These are phyloP conservation scores for Cynodonichthys magdalenae DNA, from an alignment of 2,797 vertebrate species.

Conservation along the genomic window DNA sequence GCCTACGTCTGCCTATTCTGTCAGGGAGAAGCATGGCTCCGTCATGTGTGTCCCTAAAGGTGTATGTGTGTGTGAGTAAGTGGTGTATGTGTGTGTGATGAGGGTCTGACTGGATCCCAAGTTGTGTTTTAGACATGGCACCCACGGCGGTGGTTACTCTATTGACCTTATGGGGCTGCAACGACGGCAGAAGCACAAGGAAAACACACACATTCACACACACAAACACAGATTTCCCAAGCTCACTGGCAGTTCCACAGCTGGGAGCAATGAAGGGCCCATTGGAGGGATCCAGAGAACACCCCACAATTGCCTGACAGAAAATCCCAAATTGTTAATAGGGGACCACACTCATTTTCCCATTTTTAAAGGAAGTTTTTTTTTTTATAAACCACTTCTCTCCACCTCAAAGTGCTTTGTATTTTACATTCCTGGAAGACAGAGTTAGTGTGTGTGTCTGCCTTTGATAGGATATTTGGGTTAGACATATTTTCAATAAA, in stretches of 20 bases:
- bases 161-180: slow-evolving; percentile 66
- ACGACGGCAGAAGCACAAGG: slow-evolving; percentile 47
- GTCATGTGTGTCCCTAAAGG: slow-evolving; percentile 27
- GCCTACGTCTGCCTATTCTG: slow-evolving; percentile 41
- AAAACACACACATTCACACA: slow-evolving; percentile 45
- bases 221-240: slow-evolving; percentile 36
- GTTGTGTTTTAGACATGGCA: slow-evolving; percentile 61
- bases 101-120: slow-evolving; percentile 44
- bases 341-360: slow-evolving; percentile 82
- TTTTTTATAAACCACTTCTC: slow-evolving; percentile 61
- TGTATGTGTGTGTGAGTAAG: slow-evolving; percentile 17
- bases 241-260: slow-evolving; percentile 78
- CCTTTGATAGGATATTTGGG: background rate
- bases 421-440: slow-evolving; percentile 62
- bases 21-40: slow-evolving; percentile 53
- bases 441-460: slow-evolving; percentile 39
- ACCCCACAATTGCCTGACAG: slow-evolving; percentile 82
- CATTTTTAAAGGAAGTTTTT: slow-evolving; percentile 76
- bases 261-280: slow-evolving; percentile 83
- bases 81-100: slow-evolving; percentile 13
- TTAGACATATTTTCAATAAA: too few relatives aligned
- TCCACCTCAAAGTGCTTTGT: slow-evolving; percentile 59
- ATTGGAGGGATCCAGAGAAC: slow-evolving; percentile 79
- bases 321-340: slow-evolving; percentile 83
- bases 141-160: slow-evolving; percentile 67